phyloP scores from a whole-genome alignment of 2,797 vertebrate species.

The Psittacula echo region DNA sequence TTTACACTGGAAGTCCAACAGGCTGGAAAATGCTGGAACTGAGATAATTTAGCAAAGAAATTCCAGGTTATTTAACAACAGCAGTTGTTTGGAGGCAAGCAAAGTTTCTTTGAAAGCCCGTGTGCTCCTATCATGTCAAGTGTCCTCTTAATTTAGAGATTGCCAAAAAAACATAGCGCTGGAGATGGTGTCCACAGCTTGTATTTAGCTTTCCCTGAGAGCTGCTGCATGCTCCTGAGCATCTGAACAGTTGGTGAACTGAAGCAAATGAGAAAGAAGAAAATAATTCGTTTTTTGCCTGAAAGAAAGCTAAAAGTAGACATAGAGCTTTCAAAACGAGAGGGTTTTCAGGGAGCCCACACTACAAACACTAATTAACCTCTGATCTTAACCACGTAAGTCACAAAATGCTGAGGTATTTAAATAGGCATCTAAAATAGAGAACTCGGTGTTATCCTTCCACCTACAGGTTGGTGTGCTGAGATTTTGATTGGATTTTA shows the following conservation, averaged over 20 bases:
- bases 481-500: neutral
- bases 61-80: neutral
- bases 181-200: neutral
- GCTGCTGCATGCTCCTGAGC: fast-evolving
- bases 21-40: too few species aligned
- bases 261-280: neutral
- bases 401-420: neutral
- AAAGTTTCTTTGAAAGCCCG: neutral
- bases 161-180: neutral
- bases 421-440: neutral
- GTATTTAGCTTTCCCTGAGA: neutral
- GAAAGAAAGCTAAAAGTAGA: neutral
- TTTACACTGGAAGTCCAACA: neutral
- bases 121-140: fast-evolving
- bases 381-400: neutral
- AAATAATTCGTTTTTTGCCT: neutral
- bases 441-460: neutral
- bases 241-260: neutral
- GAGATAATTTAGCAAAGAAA: neutral
- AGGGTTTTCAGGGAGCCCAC: neutral
- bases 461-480: neutral
- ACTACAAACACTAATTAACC: neutral
- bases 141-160: neutral
- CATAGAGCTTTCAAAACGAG: neutral
- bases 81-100: neutral